Percentiles rank a stretch among this genome's conserved stretches.
Evolutionary conservation across 2,797 vertebrate species (phyloP).

Genomic region (Gallirallus australis): DNA sequence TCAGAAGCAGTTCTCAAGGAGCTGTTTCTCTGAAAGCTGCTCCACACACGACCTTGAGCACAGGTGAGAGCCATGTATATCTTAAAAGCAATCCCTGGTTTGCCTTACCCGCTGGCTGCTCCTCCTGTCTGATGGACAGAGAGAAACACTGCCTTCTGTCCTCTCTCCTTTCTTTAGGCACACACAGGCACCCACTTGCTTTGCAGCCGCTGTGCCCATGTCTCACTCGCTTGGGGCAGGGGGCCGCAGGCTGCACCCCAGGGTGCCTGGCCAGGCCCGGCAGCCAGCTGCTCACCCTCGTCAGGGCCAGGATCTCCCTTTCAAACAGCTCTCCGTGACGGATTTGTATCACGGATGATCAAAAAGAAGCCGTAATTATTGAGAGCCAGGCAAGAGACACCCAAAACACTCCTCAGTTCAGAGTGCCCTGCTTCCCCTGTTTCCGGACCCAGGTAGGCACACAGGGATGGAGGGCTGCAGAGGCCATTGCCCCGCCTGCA

Average conservation of each 20-base stretch:
- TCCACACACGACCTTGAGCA: rapidly evolving
- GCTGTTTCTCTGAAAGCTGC: not conserved
- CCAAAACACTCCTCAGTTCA: rapidly evolving
- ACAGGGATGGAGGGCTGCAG: rapidly evolving
- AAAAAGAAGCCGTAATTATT: not conserved
- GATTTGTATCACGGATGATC: not conserved
- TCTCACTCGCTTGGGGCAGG: rapidly evolving
- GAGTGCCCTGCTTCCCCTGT: not conserved
- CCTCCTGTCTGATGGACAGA: not conserved
- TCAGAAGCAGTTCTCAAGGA: not conserved
- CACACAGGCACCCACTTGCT: rapidly evolving
- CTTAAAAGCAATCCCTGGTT: not conserved
- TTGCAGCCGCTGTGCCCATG: rapidly evolving
- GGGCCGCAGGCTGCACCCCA: rapidly evolving
- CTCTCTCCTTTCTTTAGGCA: not conserved
- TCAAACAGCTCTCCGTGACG: rapidly evolving
- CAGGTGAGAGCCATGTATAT: rapidly evolving
- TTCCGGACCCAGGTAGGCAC: rapidly evolving
- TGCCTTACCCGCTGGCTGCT: not conserved
- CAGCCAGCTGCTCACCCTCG: not conserved
- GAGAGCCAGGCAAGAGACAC: not conserved
- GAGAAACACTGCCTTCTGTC: not conserved
- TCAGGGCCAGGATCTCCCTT: rapidly evolving
- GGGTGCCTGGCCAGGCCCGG: rapidly evolving
- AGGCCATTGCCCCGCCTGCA: rapidly evolving